A percentile compares a stretch with the other conserved stretches of the same genome.
Evolutionary conservation across 2,113 vertebrate genomes (phyloP).

Genomic region (Okapia johnstoni): DNA sequence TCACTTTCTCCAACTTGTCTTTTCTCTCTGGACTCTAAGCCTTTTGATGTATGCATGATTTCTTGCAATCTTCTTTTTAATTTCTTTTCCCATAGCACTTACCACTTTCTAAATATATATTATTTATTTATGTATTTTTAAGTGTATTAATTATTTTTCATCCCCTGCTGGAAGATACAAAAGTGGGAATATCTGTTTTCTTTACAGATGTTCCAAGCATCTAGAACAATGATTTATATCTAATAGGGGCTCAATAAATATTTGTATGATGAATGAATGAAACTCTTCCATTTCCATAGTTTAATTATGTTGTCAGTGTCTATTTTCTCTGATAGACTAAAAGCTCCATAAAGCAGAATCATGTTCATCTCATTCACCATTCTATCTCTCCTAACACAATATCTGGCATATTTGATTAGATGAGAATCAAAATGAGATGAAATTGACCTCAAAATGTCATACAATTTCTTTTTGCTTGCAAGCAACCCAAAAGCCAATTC

Average conservation of each 20-base stretch:
- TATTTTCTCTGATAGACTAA: background rate
- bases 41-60: background rate
- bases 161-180: background rate
- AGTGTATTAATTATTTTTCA: background rate
- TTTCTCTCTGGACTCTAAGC: background rate
- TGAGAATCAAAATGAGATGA: slow-evolving; percentile 19
- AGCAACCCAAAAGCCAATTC: slow-evolving; percentile 19
- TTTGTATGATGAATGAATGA: background rate
- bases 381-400: background rate
- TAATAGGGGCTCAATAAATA: background rate
- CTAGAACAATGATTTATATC: background rate
- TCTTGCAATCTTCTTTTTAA: background rate
- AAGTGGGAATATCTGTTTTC: background rate
- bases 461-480: background rate
- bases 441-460: background rate
- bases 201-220: background rate
- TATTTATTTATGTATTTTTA: background rate
- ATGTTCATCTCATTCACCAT: background rate
- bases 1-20: background rate
- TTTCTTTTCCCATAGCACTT: background rate
- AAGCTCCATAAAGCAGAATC: background rate
- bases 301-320: background rate
- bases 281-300: background rate
- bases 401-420: background rate
- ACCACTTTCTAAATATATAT: background rate